These are phyloP conservation scores for Sycophaga agraensis DNA, from an alignment of 1,140 invertebrate genomes.

Conservation along the genomic window DNA sequence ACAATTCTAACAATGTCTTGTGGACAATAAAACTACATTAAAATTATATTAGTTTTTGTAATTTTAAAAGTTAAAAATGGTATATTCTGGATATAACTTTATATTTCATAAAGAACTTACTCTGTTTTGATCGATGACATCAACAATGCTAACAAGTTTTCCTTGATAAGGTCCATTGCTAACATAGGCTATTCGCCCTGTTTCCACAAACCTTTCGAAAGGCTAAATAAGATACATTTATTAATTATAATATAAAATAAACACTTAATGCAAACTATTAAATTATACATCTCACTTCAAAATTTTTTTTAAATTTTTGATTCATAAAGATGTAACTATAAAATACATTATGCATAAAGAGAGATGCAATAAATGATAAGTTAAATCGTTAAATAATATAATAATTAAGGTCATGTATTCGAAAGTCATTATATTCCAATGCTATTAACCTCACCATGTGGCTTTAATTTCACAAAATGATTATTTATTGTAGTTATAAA, in stretches of 20 bases:
- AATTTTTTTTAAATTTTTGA: too few relatives aligned
- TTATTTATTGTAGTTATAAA: too few relatives aligned
- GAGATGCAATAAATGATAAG: too few relatives aligned
- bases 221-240: constrained; percentile 61
- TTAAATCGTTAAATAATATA: too few relatives aligned
- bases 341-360: too few relatives aligned
- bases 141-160: constrained; percentile 90
- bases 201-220: constrained; percentile 92
- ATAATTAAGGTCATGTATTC: too few relatives aligned
- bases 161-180: constrained; percentile 85
- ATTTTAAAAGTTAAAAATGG: not conserved
- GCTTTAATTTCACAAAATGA: too few relatives aligned
- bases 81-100: not conserved
- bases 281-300: too few relatives aligned
- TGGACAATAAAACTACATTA: constrained; percentile 6
- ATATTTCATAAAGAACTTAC: constrained; percentile 62
- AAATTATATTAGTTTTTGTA: not conserved
- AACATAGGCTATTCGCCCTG: constrained; percentile 93
- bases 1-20: constrained; percentile 13
- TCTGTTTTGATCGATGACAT: constrained; percentile 96
- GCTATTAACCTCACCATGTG: too few relatives aligned
- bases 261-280: too few relatives aligned
- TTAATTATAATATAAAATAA: not conserved
- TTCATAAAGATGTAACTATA: too few relatives aligned
- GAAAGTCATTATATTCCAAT: too few relatives aligned